Base-by-base conservation (phyloP, 1,140 invertebrate genomes). In the Lordiphosa mommai region DNA sequence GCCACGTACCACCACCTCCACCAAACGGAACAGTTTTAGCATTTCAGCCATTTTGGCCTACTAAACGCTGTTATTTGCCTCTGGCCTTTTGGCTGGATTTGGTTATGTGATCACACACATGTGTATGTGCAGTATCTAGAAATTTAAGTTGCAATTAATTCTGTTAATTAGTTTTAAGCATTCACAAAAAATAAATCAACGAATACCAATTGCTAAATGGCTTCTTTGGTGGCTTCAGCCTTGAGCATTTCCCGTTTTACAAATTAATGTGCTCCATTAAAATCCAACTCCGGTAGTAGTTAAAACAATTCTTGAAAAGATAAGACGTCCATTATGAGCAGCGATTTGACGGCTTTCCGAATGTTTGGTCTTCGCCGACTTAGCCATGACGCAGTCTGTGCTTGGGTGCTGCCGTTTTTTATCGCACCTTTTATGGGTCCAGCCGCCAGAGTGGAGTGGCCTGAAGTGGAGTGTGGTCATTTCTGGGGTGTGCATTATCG, bases 301-400 rank as follows among this genome's bases (percentile, higher is more conserved):
- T 85, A 73, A 85, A 86, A 77, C 79, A 85, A 84, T 85, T 86
- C 76, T 79, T 37, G 34, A 43, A 58, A 9, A 61, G 79, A 85
- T 85, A 85, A 85, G 73, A 61, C 79, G 60, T 85, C 79, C 79
- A 85, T 85, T 85, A 85, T 85, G 79, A 85, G 73, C 79, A 85
- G 73, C 79, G 79, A 85, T 85, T 85, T 85, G 79, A 85, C 73
- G 79, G 79, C 79, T 85, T 79, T 67, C 36, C 56, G 50, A 65
- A 34, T 50, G 79, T 85, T 85, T 86, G 80, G 73, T 79, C 64
- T 85, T 85, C 74, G 79, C 80, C 79, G 77, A 60, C 61, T 51
- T 46, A 30, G 8, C 29, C 34, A 30, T 55, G 37, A 14, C 2
- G 7, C 23, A 10, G 20, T 38, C 61, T 7, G 14, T 60, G 43